These are phyloP conservation scores for Sebastes steindachneri DNA, from an alignment of 2,797 vertebrate species.

Conservation along the genomic window DNA sequence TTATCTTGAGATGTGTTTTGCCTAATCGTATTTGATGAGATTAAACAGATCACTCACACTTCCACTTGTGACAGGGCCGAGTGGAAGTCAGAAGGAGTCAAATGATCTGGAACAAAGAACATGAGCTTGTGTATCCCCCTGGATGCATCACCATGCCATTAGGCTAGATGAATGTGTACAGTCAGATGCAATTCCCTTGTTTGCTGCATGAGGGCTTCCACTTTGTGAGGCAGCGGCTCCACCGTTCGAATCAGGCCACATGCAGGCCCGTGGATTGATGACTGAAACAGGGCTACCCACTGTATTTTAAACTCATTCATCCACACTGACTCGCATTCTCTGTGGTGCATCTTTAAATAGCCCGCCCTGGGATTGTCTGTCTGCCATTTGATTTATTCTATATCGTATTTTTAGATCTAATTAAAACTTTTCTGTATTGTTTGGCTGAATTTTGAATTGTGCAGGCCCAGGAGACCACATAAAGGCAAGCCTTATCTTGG, in stretches of 20 bases:
- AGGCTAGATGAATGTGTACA: constrained; percentile 75
- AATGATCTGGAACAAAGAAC: constrained; percentile 80
- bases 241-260: constrained; percentile 67
- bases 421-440: constrained; percentile 73
- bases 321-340: constrained; percentile 59
- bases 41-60: constrained; percentile 72
- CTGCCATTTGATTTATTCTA: constrained; percentile 73
- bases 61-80: constrained; percentile 60
- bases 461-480: constrained; percentile 53
- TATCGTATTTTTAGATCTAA: constrained; percentile 73
- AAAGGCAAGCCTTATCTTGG: constrained; percentile 63
- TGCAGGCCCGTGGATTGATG: constrained; percentile 66
- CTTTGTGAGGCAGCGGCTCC: constrained; percentile 52
- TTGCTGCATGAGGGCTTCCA: constrained; percentile 71
- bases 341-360: constrained; percentile 68
- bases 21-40: constrained; percentile 76
- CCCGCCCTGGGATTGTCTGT: constrained; percentile 58
- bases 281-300: constrained; percentile 56
- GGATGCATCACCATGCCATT: constrained; percentile 73
- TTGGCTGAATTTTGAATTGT: constrained; percentile 53
- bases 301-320: constrained; percentile 72
- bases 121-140: constrained; percentile 65
- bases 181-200: constrained; percentile 72
- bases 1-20: constrained; percentile 69
- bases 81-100: constrained; percentile 69